A percentile compares a stretch with the other conserved stretches of the same genome.
These are phyloP conservation scores for Drosophila anceps DNA, from an alignment of 2,888 invertebrate genomes.

Conservation along the genomic window DNA sequence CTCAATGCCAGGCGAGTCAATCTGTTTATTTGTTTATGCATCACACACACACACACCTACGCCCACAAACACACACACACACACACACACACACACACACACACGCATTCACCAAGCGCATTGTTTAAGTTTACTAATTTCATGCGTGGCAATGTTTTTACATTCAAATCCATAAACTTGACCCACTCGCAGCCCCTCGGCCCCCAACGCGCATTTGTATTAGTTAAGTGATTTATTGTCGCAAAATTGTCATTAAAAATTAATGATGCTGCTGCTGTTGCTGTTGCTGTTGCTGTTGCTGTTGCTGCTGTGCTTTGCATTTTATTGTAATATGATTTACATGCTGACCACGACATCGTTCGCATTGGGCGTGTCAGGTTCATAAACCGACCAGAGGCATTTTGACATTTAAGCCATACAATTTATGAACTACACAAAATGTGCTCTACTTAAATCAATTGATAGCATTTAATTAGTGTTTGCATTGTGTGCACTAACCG, in stretches of 20 bases:
- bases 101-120: conserved; percentile 10
- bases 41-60: conserved; percentile 8
- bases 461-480: conserved; percentile 70
- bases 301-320: conserved; percentile 54
- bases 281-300: conserved; percentile 14
- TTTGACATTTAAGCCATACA: conserved; percentile 58
- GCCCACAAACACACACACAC: conserved; percentile 6
- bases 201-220: conserved; percentile 46
- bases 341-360: conserved; percentile 50
- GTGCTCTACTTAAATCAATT: conserved; percentile 67
- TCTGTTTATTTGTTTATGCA: conserved; percentile 72
- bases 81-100: conserved; percentile 9
- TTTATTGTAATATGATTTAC: conserved; percentile 79
- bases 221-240: conserved; percentile 82
- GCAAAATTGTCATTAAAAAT: conserved; percentile 81
- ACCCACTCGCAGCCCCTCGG: conserved; percentile 10
- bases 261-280: conserved; percentile 65
- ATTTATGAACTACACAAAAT: conserved; percentile 71
- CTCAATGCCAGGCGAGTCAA: conserved; percentile 64
- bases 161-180: conserved; percentile 17
- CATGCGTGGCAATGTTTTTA: conserved; percentile 54
- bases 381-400: conserved; percentile 22
- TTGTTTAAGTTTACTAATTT: conserved; percentile 71
- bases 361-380: conserved; percentile 21
- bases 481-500: conserved; percentile 14